Evolutionary conservation across 2,113 vertebrate genomes (phyloP).

Genomic region (Heterocephalus glaber): DNA sequence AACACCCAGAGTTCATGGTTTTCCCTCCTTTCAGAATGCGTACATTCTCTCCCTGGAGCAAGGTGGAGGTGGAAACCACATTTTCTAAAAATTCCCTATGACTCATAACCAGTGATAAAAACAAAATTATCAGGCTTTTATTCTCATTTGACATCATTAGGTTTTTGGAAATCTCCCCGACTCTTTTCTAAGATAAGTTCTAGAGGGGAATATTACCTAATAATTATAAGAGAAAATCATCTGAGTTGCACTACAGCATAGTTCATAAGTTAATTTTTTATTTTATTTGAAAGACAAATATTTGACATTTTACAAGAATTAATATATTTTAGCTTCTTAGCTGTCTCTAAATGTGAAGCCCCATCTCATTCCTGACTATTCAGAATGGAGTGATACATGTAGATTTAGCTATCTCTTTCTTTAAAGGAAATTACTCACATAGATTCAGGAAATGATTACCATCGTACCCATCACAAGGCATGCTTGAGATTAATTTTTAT

Average conservation of each 20-base stretch:
- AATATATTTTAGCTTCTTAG: conserved; percentile 38
- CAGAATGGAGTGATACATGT: background rate
- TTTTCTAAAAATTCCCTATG: conserved; percentile 53
- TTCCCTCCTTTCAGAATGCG: conserved; percentile 40
- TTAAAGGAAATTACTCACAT: background rate
- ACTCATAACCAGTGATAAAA: conserved; percentile 53
- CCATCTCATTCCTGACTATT: conserved; percentile 20
- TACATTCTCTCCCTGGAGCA: conserved; percentile 7
- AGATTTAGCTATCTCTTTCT: background rate
- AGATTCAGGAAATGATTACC: conserved; percentile 11
- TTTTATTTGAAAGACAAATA: conserved; percentile 45
- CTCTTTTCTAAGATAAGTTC: conserved; percentile 51
- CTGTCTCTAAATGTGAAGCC: background rate
- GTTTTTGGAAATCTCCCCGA: background rate
- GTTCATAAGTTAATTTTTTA: conserved; percentile 13
- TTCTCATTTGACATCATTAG: conserved; percentile 11
- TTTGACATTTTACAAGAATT: conserved; percentile 54
- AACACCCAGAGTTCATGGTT: background rate
- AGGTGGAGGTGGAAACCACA: background rate
- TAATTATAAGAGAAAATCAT: conserved; percentile 24
- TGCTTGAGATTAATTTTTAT: conserved; percentile 38
- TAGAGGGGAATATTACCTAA: background rate
- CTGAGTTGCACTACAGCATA: background rate
- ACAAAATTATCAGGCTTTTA: conserved; percentile 13
- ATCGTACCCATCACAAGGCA: background rate